Evolutionary conservation across 2,888 invertebrate genomes (phyloP).

Genomic region (Cosmorhoe ocellata): DNA sequence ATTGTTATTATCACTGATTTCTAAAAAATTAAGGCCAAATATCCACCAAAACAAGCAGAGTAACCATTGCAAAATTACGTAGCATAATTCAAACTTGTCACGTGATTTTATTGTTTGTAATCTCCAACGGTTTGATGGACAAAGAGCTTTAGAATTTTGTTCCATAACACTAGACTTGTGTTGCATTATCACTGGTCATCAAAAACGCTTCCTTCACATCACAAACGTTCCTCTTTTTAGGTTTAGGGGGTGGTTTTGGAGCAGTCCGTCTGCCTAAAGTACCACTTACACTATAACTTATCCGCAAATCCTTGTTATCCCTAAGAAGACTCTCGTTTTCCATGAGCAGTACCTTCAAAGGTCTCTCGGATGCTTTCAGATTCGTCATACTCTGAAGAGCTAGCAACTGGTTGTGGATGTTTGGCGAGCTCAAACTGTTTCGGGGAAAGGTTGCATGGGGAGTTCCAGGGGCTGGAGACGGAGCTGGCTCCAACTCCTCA

Average conservation of each 20-base stretch:
- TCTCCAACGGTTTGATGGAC: no score
- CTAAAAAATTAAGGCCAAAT: background rate
- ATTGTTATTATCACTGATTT: background rate
- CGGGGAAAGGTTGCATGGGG: constrained; percentile 72
- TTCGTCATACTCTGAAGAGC: constrained; percentile 68
- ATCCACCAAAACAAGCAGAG: background rate
- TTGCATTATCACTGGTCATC: constrained; percentile 92
- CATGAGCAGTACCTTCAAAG: constrained; percentile 62
- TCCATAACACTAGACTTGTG: constrained; percentile 86
- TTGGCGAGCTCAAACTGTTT: constrained; percentile 78
- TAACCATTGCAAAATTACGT: background rate
- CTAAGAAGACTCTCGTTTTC: constrained; percentile 62
- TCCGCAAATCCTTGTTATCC: constrained; percentile 54
- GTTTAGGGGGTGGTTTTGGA: constrained; percentile 90
- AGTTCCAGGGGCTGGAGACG: constrained; percentile 78
- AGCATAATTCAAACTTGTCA: no score
- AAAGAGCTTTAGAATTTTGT: no score
- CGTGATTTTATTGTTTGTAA: background rate
- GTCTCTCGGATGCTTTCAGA: constrained; percentile 59
- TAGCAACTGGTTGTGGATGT: constrained; percentile 77
- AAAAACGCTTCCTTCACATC: constrained; percentile 87
- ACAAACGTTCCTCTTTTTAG: constrained; percentile 86
- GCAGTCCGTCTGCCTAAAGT: constrained; percentile 80
- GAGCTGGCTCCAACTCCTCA: constrained; percentile 75
- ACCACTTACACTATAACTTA: constrained; percentile 63